phyloP scores from a whole-genome alignment of 2,797 vertebrate species.

The Rhabdophis nuchalis region DNA sequence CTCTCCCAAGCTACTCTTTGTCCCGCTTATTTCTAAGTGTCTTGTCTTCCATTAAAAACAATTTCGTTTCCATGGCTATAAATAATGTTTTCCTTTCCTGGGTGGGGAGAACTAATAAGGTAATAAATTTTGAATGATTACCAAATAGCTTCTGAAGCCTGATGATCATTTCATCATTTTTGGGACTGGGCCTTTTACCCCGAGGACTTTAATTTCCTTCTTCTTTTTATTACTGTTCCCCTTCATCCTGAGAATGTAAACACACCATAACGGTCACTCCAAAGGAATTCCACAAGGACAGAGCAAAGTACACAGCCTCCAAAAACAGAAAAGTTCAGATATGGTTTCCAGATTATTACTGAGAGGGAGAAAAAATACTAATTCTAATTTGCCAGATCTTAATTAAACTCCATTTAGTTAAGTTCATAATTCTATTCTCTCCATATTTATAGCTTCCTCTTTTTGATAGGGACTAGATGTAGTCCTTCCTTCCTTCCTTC shows the following conservation, averaged over 20 bases:
- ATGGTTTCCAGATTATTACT: background rate
- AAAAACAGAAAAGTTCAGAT: slow-evolving; percentile 20
- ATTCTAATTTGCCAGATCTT: background rate
- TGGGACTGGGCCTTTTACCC: slow-evolving; percentile 31
- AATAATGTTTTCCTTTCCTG: slow-evolving; percentile 47
- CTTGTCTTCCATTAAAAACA: slow-evolving; percentile 47
- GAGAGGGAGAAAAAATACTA: background rate
- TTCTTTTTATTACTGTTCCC: slow-evolving; percentile 27
- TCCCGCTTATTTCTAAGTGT: slow-evolving; percentile 20
- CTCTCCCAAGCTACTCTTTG: background rate
- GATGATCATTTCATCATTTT: slow-evolving; percentile 35
- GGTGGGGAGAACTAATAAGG: slow-evolving; percentile 38
- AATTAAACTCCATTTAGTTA: background rate
- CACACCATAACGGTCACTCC: slow-evolving; percentile 17
- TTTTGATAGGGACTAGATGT: background rate
- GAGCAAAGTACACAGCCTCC: slow-evolving; percentile 17
- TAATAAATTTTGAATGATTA: slow-evolving; percentile 41
- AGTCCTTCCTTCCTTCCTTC: background rate
- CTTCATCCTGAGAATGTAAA: slow-evolving; percentile 31
- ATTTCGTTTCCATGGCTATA: slow-evolving; percentile 44
- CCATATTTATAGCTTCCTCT: background rate
- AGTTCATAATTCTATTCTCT: background rate
- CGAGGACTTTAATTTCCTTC: slow-evolving; percentile 54
- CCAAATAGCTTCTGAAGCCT: slow-evolving; percentile 27
- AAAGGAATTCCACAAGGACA: slow-evolving; percentile 25